Conservation (phyloP, 53 echinoderm and acorn worm species). For the Antedon mediterranea region DNA sequence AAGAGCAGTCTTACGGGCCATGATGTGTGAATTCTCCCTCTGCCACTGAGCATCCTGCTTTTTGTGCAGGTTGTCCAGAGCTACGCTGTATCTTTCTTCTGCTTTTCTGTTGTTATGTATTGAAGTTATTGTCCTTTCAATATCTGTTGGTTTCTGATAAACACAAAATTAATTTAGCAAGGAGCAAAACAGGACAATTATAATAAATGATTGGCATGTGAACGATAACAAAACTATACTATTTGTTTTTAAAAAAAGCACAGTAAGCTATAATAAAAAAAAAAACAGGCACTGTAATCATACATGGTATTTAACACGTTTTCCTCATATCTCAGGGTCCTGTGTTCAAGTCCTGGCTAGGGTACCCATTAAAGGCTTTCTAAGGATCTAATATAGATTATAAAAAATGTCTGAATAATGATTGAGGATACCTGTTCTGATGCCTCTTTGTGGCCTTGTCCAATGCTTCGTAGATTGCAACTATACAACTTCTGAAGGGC, state of each 20-base stretch:
- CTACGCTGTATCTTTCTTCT: conserved; percentile 40
- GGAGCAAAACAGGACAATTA: too few relatives aligned
- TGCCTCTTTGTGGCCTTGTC: conserved; percentile 70
- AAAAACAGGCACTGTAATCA: too few relatives aligned
- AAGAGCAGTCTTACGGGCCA: conserved; percentile 54
- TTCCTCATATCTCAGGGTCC: too few relatives aligned
- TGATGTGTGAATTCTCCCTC: conserved; percentile 68
- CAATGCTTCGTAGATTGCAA: conserved; percentile 45
- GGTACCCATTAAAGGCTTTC: too few relatives aligned
- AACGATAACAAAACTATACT: too few relatives aligned
- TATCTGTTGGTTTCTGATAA: conserved; percentile 63
- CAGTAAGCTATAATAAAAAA: too few relatives aligned
- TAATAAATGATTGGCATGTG: too few relatives aligned
- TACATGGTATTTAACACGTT: too few relatives aligned
- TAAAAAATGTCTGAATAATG: not conserved
- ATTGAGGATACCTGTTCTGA: conserved; percentile 50
- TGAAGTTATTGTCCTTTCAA: conserved; percentile 31
- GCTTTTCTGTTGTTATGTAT: conserved; percentile 43
- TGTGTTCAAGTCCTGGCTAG: too few relatives aligned
- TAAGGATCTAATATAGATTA: too few relatives aligned
- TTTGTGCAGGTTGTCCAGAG: conserved; percentile 28
- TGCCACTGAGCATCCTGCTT: conserved; percentile 42
- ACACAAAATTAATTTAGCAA: too few relatives aligned
- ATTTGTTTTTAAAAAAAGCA: too few relatives aligned
- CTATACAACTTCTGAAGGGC: conserved; percentile 36